These are phyloP conservation scores for Neodontobutis hainanensis DNA, from an alignment of 2,113 vertebrate genomes.

Conservation along the genomic window DNA sequence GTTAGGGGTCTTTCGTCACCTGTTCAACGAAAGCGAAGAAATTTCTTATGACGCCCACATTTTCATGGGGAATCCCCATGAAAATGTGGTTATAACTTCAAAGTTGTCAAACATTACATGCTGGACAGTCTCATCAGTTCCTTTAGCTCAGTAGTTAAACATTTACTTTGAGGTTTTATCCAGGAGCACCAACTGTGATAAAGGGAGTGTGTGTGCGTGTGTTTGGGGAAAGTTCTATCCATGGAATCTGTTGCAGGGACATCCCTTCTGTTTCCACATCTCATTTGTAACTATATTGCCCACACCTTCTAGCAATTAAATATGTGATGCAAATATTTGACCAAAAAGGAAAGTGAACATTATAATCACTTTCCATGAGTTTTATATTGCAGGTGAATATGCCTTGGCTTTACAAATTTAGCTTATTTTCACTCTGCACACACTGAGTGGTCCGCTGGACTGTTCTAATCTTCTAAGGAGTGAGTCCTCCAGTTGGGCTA, in stretches of 20 bases:
- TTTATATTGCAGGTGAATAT: too few species aligned
- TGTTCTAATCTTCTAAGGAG: too few species aligned
- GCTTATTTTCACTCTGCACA: too few species aligned
- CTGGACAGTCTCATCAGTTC: slow-evolving; percentile 6
- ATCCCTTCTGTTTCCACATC: slow-evolving; percentile 49
- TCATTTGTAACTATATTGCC: neutral
- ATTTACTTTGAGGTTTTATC: slow-evolving; percentile 38
- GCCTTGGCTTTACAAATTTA: too few species aligned
- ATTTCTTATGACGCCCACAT: slow-evolving; percentile 19
- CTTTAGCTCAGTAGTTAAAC: slow-evolving; percentile 4
- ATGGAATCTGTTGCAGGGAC: slow-evolving; percentile 50
- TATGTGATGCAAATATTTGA: too few species aligned
- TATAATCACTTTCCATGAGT: too few species aligned
- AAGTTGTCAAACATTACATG: neutral
- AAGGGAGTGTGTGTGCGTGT: slow-evolving; percentile 35
- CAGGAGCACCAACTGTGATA: slow-evolving; percentile 6
- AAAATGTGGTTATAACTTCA: neutral
- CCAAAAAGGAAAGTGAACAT: too few species aligned
- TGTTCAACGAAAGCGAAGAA: slow-evolving; percentile 1
- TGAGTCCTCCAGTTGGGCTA: too few species aligned
- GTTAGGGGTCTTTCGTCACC: neutral
- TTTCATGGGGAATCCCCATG: slow-evolving; percentile 51
- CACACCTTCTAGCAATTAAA: neutral
- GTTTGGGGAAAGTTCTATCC: slow-evolving; percentile 67
- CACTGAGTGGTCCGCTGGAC: too few species aligned